Evolutionary conservation across 2,797 vertebrate genomes (phyloP).

Genomic region (Pristis pectinata): DNA sequence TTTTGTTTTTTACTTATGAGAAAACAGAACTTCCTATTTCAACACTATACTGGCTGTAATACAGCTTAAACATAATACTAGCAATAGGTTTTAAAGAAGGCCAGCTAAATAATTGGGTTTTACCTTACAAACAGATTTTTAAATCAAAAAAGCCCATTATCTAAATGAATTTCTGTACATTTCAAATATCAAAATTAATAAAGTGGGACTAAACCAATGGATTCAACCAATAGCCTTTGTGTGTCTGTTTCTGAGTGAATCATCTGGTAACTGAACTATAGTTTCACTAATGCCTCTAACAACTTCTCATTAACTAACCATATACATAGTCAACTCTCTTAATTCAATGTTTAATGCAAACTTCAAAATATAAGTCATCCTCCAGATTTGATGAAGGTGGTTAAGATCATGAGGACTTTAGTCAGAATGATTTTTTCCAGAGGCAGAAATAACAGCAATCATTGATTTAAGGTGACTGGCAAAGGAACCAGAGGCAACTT

Average conservation of each 20-base stretch:
- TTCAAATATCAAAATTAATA: conserved; percentile 10
- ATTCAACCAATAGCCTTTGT: background rate
- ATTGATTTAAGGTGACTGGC: background rate
- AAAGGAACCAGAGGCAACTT: too few relatives aligned
- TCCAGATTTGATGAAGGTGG: background rate
- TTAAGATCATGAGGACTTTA: background rate
- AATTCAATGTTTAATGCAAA: conserved; percentile 1
- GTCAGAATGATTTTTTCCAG: background rate
- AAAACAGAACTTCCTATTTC: background rate
- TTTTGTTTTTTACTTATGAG: background rate
- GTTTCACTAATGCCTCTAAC: background rate
- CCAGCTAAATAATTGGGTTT: background rate
- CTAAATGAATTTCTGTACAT: conserved; percentile 8
- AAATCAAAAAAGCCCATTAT: background rate
- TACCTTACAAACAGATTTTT: conserved; percentile 14
- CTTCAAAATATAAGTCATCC: background rate
- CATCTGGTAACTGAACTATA: background rate
- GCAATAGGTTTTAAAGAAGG: background rate
- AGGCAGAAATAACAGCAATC: background rate
- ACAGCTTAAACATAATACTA: background rate
- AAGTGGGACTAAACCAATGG: conserved; percentile 4
- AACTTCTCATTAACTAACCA: background rate
- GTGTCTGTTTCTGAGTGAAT: background rate
- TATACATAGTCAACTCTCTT: background rate
- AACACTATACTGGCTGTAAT: background rate